phyloP scores from a whole-genome alignment of 2,113 vertebrate genomes.

The Periophthalmus modestus region DNA sequence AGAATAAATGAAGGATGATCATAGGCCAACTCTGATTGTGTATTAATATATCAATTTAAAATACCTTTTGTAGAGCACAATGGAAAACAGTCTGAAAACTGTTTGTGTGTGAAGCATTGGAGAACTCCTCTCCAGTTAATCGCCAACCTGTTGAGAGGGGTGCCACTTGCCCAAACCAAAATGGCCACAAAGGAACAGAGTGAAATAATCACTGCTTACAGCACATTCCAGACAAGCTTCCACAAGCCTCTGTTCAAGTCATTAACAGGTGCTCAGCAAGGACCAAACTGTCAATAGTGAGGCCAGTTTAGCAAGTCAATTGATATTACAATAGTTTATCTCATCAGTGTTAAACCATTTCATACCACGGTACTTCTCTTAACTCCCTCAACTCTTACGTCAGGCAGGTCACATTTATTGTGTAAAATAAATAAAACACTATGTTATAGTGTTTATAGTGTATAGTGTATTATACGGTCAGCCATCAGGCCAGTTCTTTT shows the following conservation, averaged over 20 bases:
- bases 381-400: neutral
- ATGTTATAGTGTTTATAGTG: too few species aligned
- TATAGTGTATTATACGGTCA: too few species aligned
- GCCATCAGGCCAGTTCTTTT: too few species aligned
- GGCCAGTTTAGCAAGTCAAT: conserved; percentile 8
- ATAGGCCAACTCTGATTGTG: too few species aligned
- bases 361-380: neutral
- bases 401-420: neutral
- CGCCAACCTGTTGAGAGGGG: conserved; percentile 40
- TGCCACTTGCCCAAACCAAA: conserved; percentile 35
- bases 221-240: conserved; percentile 61
- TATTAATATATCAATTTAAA: too few species aligned
- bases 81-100: neutral
- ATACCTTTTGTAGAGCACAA: too few species aligned
- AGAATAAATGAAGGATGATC: too few species aligned
- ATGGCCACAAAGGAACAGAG: conserved; percentile 10
- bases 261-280: conserved; percentile 19
- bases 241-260: conserved; percentile 43
- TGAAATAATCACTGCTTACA: conserved; percentile 17
- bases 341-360: neutral
- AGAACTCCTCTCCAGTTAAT: conserved; percentile 23
- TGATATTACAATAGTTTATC: neutral
- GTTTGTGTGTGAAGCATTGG: neutral
- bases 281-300: conserved; percentile 14
- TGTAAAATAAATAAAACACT: neutral